phyloP scores from a whole-genome alignment of 2,888 invertebrate species.

The Acleris sparsana region DNA sequence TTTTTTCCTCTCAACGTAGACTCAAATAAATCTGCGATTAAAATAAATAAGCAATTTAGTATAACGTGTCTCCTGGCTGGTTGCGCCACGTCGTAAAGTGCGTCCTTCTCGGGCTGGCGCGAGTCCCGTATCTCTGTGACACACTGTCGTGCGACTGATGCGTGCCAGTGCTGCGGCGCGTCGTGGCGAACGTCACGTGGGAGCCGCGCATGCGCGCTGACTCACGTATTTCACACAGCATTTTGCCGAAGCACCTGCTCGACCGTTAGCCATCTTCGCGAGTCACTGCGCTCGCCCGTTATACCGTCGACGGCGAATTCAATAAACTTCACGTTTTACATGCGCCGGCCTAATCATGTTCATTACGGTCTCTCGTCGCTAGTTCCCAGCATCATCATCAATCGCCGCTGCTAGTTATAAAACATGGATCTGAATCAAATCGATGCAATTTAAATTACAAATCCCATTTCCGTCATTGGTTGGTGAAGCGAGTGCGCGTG shows the following conservation, averaged over 20 bases:
- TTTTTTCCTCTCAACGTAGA: too few relatives aligned
- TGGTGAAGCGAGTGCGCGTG: constrained; percentile 19
- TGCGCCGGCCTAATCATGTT: background rate
- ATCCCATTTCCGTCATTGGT: constrained; percentile 35
- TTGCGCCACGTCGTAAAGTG: too few relatives aligned
- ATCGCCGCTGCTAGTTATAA: constrained; percentile 15
- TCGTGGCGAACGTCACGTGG: background rate
- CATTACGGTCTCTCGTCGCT: too few relatives aligned
- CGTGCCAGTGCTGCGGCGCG: too few relatives aligned
- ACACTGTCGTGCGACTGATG: too few relatives aligned
- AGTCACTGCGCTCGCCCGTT: constrained; percentile 6
- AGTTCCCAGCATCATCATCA: background rate
- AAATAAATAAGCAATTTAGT: too few relatives aligned
- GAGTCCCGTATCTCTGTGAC: too few relatives aligned
- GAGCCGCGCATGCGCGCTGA: constrained; percentile 4
- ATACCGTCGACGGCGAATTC: background rate
- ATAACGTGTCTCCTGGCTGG: too few relatives aligned
- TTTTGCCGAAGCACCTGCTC: constrained; percentile 3
- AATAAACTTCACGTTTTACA: constrained; percentile 3
- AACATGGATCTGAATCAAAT: constrained; percentile 35
- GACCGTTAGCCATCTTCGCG: constrained; percentile 9
- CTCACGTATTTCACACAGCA: background rate
- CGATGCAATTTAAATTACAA: constrained; percentile 36
- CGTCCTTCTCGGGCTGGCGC: too few relatives aligned
- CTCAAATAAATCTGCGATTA: too few relatives aligned